Evolutionary conservation across 2,888 invertebrate genomes (phyloP).

Genomic region (Meiosimyza decipiens): DNA sequence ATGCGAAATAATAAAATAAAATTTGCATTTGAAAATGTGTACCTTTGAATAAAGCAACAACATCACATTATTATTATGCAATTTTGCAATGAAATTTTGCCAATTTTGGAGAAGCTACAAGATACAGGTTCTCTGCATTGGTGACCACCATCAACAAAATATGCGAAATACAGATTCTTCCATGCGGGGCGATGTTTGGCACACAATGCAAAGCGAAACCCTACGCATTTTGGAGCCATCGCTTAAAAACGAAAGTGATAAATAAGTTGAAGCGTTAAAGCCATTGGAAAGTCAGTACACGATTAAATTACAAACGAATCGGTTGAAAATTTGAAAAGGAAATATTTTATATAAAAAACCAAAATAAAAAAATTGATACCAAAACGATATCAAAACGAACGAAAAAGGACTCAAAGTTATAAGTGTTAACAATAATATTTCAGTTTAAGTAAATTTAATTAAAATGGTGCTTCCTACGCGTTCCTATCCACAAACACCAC

Average conservation of each 20-base stretch:
- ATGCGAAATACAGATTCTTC: background rate
- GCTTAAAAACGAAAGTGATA: conserved; percentile 37
- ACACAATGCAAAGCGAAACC: conserved; percentile 12
- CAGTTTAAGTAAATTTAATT: background rate
- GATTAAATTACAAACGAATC: conserved; percentile 40
- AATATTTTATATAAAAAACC: background rate
- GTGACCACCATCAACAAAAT: conserved; percentile 40
- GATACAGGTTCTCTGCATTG: conserved; percentile 42
- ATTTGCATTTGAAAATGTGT: conserved; percentile 24
- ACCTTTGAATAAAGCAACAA: conserved; percentile 5
- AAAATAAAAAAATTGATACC: conserved; percentile 5
- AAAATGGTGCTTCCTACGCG: background rate
- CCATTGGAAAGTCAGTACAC: conserved; percentile 42
- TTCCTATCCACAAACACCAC: background rate
- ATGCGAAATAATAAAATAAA: background rate
- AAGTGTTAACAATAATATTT: background rate
- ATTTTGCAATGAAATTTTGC: conserved; percentile 43
- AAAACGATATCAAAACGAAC: background rate
- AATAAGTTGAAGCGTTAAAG: conserved; percentile 43
- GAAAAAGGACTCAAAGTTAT: background rate
- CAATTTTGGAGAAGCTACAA: conserved; percentile 53
- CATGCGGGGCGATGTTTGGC: too few relatives aligned
- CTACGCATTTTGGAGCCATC: conserved; percentile 31
- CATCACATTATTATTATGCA: conserved; percentile 52
- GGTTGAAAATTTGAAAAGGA: conserved; percentile 2